These are phyloP conservation scores for Pseudomugil gertrudae DNA, from an alignment of 2,797 vertebrate genomes.

Conservation along the genomic window DNA sequence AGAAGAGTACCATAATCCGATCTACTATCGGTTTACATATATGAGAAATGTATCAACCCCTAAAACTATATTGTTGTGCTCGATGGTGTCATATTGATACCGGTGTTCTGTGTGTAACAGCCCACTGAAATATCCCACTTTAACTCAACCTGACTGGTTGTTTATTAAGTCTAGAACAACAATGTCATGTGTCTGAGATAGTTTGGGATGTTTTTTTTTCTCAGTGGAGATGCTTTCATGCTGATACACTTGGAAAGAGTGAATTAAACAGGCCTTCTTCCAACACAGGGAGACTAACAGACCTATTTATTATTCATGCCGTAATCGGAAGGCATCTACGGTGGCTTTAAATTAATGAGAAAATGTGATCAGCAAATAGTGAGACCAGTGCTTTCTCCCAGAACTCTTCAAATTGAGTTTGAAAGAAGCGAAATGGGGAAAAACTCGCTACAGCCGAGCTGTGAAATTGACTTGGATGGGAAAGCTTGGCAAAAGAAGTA, in stretches of 20 bases:
- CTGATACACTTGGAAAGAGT: conserved; percentile 69
- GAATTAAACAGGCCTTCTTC: conserved; percentile 69
- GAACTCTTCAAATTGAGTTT: conserved; percentile 78
- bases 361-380: conserved; percentile 77
- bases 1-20: conserved; percentile 26
- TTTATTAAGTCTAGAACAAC: conserved; percentile 72
- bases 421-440: conserved; percentile 57
- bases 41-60: conserved; percentile 17
- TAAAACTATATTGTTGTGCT: conserved; percentile 20
- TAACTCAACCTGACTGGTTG: conserved; percentile 64
- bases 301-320: conserved; percentile 81
- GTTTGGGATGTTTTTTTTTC: conserved; percentile 31
- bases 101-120: conserved; percentile 6
- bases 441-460: conserved; percentile 42
- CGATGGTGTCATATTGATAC: conserved; percentile 5
- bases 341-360: conserved; percentile 78
- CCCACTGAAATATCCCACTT: conserved; percentile 20
- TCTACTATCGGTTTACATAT: conserved; percentile 27
- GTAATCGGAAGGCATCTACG: conserved; percentile 77
- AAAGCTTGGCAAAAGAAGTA: conserved; percentile 57
- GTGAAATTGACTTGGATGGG: conserved; percentile 76
- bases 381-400: conserved; percentile 66
- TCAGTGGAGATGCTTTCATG: conserved; percentile 41
- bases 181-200: conserved; percentile 57
- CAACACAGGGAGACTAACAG: conserved; percentile 56